Base-by-base conservation (phyloP, 1,140 invertebrate species). In the Drosophila lacteicornis region DNA sequence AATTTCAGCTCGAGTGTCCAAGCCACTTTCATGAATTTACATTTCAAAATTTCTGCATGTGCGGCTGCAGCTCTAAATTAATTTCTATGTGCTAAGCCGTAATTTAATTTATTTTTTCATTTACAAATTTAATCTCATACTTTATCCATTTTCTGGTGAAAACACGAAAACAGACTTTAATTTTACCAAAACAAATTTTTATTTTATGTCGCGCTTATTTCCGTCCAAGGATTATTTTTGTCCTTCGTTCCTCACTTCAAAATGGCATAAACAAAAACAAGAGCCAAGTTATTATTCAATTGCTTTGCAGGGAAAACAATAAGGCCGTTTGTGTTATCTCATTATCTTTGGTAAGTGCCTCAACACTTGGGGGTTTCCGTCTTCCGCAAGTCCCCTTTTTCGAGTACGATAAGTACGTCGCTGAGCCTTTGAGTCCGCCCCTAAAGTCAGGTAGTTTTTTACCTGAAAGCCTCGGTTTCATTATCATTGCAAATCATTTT, bases 401-500 rank as follows among this genome's bases (percentile, higher is more conserved):
- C 38, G 27, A 33, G 19, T 36, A 17, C 43, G 63, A 65, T 67
- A 63, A 38, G 33, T 33, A n/a, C 15, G 12, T 7, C 5, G 12
- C 22, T 63, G 42, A 67, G 40, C 42, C 40, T 36, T 33, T 50
- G 12, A 42, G 66, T 50, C 36, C 17, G 2, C 0, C 19, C 40
- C 17, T 13, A 45, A 51, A 68, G 36, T 22, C 67, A 68, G 67
- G 49, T 70, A 70, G 67, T 55, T 56, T 68, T 45, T 38, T 47
- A 67, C 63, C 63, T n/a, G 33, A 36, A 38, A 67, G 42, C 58
- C 43, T 45, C 3, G 57, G 57, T 25, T 46, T 61, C 47, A 63
- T 67, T 67, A 67, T 67, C 63, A 47, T 22, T 63, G 42, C 63
- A 63, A 63, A 63, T 46, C 22, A 25, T 27, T 60, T 65, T 8